Percentiles rank a stretch among this genome's conserved stretches.
These are phyloP conservation scores for Chauna torquata DNA, from an alignment of 2,113 vertebrate genomes.

Conservation along the genomic window DNA sequence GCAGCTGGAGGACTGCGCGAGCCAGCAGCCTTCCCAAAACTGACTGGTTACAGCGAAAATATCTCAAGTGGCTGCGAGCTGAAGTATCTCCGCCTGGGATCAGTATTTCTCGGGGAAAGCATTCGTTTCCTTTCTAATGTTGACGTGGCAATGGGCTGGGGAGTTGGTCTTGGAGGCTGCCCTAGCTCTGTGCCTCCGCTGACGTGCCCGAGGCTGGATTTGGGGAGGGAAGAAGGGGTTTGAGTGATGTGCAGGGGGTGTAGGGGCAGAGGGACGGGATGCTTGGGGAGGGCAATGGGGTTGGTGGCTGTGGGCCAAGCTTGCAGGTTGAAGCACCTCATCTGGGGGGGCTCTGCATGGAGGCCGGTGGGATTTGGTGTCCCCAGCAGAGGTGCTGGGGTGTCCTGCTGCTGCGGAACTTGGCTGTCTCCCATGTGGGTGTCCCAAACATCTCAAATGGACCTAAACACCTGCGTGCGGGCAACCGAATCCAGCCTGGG, in stretches of 20 bases:
- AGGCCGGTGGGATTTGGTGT: not conserved
- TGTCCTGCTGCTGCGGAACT: not conserved
- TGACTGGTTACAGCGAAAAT: not conserved
- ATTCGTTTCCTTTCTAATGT: not conserved
- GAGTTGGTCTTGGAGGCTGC: too few relatives aligned
- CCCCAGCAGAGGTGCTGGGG: not conserved
- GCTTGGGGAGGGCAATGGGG: not conserved
- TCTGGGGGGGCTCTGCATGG: not conserved
- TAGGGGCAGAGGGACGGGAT: not conserved
- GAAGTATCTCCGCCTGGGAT: not conserved
- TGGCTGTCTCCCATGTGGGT: not conserved
- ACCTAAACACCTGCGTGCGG: not conserved
- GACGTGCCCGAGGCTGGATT: too few relatives aligned
- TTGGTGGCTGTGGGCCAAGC: not conserved
- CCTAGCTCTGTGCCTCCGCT: not conserved
- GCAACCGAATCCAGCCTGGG: not conserved
- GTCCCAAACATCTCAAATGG: not conserved
- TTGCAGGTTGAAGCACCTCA: not conserved
- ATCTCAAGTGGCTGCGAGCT: not conserved
- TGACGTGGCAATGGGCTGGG: not conserved
- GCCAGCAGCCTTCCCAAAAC: not conserved
- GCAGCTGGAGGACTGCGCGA: not conserved
- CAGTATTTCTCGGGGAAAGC: not conserved
- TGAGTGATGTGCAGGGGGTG: not conserved
- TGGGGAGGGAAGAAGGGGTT: not conserved